These are phyloP conservation scores for Columba livia DNA, from an alignment of 2,113 vertebrate genomes.

Conservation along the genomic window DNA sequence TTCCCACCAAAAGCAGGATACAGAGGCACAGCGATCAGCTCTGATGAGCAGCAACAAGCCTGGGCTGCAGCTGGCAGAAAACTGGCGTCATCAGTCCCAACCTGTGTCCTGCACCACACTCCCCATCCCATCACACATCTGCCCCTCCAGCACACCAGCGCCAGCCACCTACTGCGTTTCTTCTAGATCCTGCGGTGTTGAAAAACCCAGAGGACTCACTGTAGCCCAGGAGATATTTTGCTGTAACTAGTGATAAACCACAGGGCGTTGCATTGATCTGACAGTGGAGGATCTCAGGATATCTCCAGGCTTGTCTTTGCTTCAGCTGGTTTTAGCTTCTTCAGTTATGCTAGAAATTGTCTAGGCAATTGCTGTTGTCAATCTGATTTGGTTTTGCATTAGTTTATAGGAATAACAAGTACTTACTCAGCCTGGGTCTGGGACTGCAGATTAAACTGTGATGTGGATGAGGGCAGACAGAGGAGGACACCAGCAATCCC, in stretches of 20 bases:
- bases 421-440: neutral
- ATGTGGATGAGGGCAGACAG: neutral
- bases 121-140: neutral
- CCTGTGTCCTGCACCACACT: neutral
- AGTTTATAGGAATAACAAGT: neutral
- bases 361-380: neutral
- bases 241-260: neutral
- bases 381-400: neutral
- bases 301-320: neutral
- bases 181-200: neutral
- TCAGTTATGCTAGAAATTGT: neutral
- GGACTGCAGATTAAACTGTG: neutral
- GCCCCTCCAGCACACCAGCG: neutral
- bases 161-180: neutral
- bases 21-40: neutral
- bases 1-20: neutral
- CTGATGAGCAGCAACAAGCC: neutral
- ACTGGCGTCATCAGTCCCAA: neutral
- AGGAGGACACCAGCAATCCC: neutral
- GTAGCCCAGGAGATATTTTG: neutral
- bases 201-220: neutral
- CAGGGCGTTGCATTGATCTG: rapidly evolving
- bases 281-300: neutral
- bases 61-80: neutral
- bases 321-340: neutral